These are phyloP conservation scores for Protobothrops flavoviridis DNA, from an alignment of 2,113 vertebrate genomes.

Conservation along the genomic window DNA sequence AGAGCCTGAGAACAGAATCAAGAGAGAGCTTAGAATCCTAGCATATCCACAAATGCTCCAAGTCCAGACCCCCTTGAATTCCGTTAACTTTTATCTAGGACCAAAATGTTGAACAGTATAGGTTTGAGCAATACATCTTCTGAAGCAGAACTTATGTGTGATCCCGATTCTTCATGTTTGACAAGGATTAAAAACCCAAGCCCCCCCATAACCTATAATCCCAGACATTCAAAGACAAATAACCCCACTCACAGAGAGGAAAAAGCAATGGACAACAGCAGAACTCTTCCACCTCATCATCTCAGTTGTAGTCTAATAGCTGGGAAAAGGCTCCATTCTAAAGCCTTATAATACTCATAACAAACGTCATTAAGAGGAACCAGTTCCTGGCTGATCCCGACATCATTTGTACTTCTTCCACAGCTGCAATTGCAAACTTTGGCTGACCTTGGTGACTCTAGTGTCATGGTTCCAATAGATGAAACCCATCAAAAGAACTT, in stretches of 20 bases:
- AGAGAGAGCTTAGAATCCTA: not conserved
- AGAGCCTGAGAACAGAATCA: not conserved
- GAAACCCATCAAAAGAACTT: no score
- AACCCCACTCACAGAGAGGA: not conserved
- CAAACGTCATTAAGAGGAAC: not conserved
- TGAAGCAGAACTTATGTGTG: not conserved
- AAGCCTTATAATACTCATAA: not conserved
- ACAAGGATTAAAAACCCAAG: not conserved
- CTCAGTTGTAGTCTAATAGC: not conserved
- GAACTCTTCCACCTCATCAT: not conserved
- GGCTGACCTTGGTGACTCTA: not conserved
- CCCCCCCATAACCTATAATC: not conserved
- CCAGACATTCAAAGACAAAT: not conserved
- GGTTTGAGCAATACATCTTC: not conserved
- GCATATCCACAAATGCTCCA: not conserved
- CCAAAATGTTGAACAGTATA: not conserved
- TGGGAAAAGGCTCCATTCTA: not conserved
- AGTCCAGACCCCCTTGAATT: not conserved
- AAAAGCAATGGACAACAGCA: not conserved
- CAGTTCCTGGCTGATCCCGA: not conserved
- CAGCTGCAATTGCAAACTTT: not conserved
- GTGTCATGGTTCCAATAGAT: no score
- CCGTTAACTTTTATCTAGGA: not conserved
- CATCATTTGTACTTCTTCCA: not conserved
- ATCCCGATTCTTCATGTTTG: not conserved